phyloP scores from a whole-genome alignment of 2,888 invertebrate species.

The Isotomurus palustris region DNA sequence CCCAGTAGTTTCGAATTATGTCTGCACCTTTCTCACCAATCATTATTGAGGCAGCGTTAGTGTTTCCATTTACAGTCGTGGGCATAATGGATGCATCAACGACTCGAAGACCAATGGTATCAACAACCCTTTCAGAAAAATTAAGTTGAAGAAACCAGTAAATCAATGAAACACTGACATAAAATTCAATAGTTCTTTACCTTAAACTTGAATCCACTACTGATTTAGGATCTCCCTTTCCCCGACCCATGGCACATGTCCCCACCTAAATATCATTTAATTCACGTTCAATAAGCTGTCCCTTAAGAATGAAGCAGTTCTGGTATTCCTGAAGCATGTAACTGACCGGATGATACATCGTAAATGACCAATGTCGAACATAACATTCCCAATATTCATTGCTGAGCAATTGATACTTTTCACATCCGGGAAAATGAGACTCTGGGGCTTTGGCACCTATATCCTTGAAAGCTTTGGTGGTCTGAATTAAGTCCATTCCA shows the following conservation, averaged over 20 bases:
- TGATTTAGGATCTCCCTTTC: neutral
- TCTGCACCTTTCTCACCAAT: constrained; percentile 35
- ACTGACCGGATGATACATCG: constrained; percentile 16
- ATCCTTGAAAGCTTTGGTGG: constrained; percentile 13
- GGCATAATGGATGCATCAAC: constrained; percentile 22
- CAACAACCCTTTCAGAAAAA: too few species aligned
- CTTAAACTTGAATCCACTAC: constrained; percentile 23
- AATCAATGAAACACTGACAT: constrained; percentile 28
- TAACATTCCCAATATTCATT: constrained; percentile 24
- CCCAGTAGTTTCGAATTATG: constrained; percentile 37
- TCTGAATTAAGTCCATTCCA: constrained; percentile 9
- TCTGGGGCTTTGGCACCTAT: neutral
- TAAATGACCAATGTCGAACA: constrained; percentile 9
- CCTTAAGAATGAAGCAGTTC: neutral
- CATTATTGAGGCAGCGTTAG: constrained; percentile 17
- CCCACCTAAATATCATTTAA: constrained; percentile 10
- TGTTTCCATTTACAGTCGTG: constrained; percentile 13
- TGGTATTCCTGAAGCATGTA: neutral
- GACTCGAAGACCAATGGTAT: constrained; percentile 6
- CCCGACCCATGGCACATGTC: constrained; percentile 18
- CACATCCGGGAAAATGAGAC: constrained; percentile 11
- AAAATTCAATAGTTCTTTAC: constrained; percentile 11
- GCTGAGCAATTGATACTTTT: constrained; percentile 5
- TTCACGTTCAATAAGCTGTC: too few species aligned
- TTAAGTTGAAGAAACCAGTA: neutral